phyloP scores from a whole-genome alignment of 2,888 invertebrate genomes.

The Julus scandinavius region DNA sequence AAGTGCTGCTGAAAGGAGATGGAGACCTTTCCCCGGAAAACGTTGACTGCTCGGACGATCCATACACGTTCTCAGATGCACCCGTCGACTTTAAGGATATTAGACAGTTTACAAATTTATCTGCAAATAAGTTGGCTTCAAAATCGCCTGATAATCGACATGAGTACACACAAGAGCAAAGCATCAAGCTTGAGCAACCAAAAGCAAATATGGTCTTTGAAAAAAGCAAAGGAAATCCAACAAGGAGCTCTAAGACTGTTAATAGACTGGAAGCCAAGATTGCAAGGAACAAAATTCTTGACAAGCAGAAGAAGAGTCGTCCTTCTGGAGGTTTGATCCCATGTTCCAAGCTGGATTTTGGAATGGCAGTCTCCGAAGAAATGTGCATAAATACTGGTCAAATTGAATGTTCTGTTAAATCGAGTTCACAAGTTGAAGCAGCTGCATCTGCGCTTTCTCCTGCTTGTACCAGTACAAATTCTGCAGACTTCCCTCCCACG shows the following conservation, averaged over 20 bases:
- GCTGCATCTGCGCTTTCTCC: not conserved
- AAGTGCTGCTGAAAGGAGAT: constrained; percentile 63
- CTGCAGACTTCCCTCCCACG: constrained; percentile 8
- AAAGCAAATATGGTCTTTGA: constrained; percentile 13
- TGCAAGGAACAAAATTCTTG: constrained; percentile 66
- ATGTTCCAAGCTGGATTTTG: not conserved
- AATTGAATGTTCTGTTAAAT: not conserved
- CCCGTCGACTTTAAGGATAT: constrained; percentile 19
- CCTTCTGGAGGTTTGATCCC: constrained; percentile 5
- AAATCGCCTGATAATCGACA: constrained; percentile 15
- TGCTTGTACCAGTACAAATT: constrained; percentile 37
- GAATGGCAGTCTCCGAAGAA: not conserved
- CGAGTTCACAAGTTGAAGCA: not conserved
- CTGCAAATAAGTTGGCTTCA: constrained; percentile 31
- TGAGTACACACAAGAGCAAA: not conserved
- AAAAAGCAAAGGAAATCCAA: constrained; percentile 53
- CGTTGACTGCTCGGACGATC: constrained; percentile 65
- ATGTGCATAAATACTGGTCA: constrained; percentile 11
- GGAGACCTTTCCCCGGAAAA: constrained; percentile 62
- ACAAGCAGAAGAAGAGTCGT: constrained; percentile 63
- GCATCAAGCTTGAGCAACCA: constrained; percentile 29
- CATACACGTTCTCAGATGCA: constrained; percentile 68
- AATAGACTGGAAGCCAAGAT: constrained; percentile 66
- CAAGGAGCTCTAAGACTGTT: constrained; percentile 64
- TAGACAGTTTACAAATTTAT: constrained; percentile 3